A percentile compares a stretch with the other conserved stretches of the same genome.
Evolutionary conservation across 2,888 invertebrate species (phyloP).

Genomic region (Odontothrips loti): DNA sequence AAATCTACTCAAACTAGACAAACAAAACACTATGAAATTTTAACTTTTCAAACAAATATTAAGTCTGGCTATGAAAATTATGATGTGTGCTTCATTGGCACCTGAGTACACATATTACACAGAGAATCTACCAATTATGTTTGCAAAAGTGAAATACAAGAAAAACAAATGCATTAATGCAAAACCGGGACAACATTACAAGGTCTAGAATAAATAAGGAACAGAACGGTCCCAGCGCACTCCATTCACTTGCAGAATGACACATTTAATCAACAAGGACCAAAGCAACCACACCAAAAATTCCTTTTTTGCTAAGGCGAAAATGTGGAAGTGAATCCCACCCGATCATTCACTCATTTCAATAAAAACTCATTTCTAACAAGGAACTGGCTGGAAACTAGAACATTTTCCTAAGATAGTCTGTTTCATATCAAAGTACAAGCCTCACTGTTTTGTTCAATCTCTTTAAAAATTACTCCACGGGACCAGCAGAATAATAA

Average conservation of each 20-base stretch:
- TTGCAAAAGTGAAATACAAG: background rate
- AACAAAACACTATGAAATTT: slow-evolving; percentile 16
- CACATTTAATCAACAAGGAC: background rate
- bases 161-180: background rate
- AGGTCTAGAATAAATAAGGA: background rate
- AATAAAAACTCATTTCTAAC: background rate
- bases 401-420: background rate
- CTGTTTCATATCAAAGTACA: background rate
- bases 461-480: background rate
- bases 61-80: background rate
- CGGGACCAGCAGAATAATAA: background rate
- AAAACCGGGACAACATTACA: background rate
- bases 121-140: background rate
- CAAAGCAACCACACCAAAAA: background rate
- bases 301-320: background rate
- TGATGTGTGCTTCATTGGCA: background rate
- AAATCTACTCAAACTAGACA: slow-evolving; percentile 8
- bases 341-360: background rate
- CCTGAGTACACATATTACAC: background rate
- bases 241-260: background rate
- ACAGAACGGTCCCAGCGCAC: slow-evolving; percentile 16
- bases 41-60: background rate
- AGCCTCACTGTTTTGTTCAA: background rate
- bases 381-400: background rate
- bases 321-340: background rate